These are phyloP conservation scores for Peribatodes rhomboidaria DNA, from an alignment of 2,888 invertebrate genomes.

Conservation along the genomic window DNA sequence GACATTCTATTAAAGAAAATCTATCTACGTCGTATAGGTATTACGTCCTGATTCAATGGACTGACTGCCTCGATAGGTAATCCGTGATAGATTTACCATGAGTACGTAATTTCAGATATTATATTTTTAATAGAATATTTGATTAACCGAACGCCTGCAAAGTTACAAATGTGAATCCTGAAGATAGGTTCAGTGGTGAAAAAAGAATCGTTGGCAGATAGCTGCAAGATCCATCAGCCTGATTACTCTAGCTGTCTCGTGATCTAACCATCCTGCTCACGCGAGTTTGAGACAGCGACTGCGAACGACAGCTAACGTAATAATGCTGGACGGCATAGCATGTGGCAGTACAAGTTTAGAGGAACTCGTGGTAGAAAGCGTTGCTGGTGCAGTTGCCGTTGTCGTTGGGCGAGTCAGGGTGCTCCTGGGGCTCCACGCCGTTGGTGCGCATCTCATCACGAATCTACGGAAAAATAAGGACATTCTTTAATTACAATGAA, in stretches of 20 bases:
- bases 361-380: conserved; percentile 83
- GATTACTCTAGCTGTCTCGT: background rate
- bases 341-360: conserved; percentile 56
- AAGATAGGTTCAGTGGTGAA: background rate
- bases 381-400: conserved; percentile 88
- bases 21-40: too few species aligned
- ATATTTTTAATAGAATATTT: too few species aligned
- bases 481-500: background rate
- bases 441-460: conserved; percentile 88
- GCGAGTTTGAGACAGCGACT: too few species aligned
- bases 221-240: background rate
- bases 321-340: background rate
- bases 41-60: too few species aligned
- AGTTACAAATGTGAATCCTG: too few species aligned
- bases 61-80: too few species aligned
- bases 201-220: conserved; percentile 19
- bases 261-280: too few species aligned
- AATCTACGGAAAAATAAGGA: conserved; percentile 66
- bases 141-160: too few species aligned
- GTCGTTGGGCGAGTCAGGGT: conserved; percentile 85
- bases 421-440: conserved; percentile 87
- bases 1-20: too few species aligned
- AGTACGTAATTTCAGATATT: too few species aligned
- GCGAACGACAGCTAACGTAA: background rate
- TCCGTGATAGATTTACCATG: too few species aligned